Evolutionary conservation across 2,888 invertebrate species (phyloP).

Genomic region (Cabera pusaria): DNA sequence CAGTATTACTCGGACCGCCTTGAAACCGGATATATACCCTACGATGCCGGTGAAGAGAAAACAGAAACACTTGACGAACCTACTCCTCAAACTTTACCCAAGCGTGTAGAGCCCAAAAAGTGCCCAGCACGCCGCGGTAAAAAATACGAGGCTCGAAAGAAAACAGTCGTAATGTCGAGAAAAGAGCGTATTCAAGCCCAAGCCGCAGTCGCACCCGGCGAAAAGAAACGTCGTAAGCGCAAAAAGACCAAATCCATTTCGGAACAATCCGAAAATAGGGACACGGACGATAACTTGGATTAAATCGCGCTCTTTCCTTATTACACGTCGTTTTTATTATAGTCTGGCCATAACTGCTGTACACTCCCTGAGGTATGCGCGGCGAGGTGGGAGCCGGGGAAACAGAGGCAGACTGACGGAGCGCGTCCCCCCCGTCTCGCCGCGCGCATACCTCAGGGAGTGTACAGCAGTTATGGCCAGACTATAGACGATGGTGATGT

Average conservation of each 20-base stretch:
- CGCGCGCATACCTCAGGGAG: no score
- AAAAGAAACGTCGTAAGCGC: constrained; percentile 25
- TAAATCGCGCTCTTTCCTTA: background rate
- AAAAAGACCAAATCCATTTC: constrained; percentile 15
- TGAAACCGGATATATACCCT: constrained; percentile 27
- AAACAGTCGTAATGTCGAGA: constrained; percentile 28
- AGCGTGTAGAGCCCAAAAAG: constrained; percentile 11
- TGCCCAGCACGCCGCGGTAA: constrained; percentile 21
- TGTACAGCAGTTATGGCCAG: no score
- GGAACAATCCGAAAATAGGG: background rate
- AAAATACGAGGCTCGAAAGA: constrained; percentile 22
- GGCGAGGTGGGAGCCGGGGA: no score
- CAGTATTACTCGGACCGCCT: constrained; percentile 36
- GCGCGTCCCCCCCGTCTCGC: no score
- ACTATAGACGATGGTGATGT: no score
- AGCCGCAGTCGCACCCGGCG: constrained; percentile 1
- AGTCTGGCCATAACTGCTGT: no score
- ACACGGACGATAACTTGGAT: constrained; percentile 1
- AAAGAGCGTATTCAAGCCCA: constrained; percentile 22
- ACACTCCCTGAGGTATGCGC: no score
- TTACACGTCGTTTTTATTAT: no score
- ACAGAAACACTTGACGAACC: background rate
- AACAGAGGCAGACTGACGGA: no score
- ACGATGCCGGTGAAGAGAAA: constrained; percentile 16
- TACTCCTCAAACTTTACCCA: no score